A percentile compares a stretch with the other conserved stretches of the same genome.
Conservation (phyloP, 2,797 vertebrate species). For the Garrulus glandarius region DNA sequence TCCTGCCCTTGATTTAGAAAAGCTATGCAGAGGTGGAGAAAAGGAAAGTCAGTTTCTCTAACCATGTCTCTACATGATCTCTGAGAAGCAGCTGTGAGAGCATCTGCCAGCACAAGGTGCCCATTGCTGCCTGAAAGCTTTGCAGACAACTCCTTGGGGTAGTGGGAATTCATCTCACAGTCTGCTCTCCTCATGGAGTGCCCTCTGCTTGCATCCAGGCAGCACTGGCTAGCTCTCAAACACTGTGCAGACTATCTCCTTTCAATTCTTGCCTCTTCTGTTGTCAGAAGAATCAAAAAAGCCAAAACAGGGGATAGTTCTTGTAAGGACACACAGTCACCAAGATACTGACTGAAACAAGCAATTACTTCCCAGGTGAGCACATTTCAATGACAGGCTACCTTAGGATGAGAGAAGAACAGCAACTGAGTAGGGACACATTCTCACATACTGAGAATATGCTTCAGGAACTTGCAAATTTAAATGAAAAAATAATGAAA, state of each 20-base stretch:
- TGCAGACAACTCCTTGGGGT: rapidly evolving
- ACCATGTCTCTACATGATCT: background rate
- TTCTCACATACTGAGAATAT: background rate
- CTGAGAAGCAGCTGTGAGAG: background rate
- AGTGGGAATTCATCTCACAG: rapidly evolving
- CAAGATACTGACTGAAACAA: background rate
- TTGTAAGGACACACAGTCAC: background rate
- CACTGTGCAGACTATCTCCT: background rate
- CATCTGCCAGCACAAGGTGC: background rate
- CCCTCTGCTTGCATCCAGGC: background rate
- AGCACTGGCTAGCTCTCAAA: background rate
- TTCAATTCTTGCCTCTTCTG: background rate
- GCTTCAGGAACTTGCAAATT: background rate
- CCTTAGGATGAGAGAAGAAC: background rate
- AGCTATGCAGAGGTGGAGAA: background rate
- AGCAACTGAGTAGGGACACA: background rate
- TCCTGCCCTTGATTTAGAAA: background rate
- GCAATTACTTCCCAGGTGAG: constrained; percentile 7
- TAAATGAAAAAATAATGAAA: constrained; percentile 9
- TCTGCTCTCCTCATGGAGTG: background rate
- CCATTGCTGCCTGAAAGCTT: background rate
- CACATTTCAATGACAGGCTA: background rate
- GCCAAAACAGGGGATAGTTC: background rate
- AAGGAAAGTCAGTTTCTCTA: background rate
- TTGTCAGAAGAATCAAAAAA: background rate